Evolutionary conservation across 2,888 invertebrate species (phyloP), one percentile per base, ranked within the genome.

Genomic region (Drosophila eohydei): DNA sequence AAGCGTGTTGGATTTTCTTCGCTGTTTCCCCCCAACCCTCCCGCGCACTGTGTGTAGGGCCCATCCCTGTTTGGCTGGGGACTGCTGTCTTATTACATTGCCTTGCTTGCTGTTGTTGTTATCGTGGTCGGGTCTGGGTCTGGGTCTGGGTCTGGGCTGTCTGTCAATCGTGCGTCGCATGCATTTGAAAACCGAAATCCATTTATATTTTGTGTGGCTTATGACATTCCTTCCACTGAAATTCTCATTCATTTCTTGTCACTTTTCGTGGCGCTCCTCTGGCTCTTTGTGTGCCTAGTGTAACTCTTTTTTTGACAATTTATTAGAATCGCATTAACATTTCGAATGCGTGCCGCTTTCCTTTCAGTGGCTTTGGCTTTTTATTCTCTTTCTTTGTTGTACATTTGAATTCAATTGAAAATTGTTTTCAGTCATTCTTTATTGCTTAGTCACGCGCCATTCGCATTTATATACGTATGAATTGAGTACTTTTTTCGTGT

Each of bases 281-380:
- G 4, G 43, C 62, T 64, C 61, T 76, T 58, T 76, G 44, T 60
- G 65, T 41, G 16, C 54, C 67, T 54, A 74, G 66, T 67, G 66
- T 67, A 83, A 86, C 84, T 84, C 80, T 87, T 80, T 83, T 83
- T 52, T 52, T 81, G 81, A 85, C 78, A 78, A 79, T 74, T 85
- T 81, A 71, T 86, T 78, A 61, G 80, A 78, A 86, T 78, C 73
- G 50, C 86, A 88, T 85, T 75, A 67, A 64, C 50, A 87, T 79
- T 82, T 71, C 56, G 70, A 61, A 70, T 71, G 80, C 64, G 80
- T 78, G 59, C 71, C 59, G 40, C 61, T 59, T 50, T 72, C 50
- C 30, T 70, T 60, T 56, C 40, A 32, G 21, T 41, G 12, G 9
- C 32, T 40, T 61, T 48, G 44, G 36, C n/a, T 43, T 61, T 6